Percentiles rank a stretch among this genome's conserved stretches.
phyloP scores from a whole-genome alignment of 1,140 invertebrate species.

The Drosophila ohnishii region DNA sequence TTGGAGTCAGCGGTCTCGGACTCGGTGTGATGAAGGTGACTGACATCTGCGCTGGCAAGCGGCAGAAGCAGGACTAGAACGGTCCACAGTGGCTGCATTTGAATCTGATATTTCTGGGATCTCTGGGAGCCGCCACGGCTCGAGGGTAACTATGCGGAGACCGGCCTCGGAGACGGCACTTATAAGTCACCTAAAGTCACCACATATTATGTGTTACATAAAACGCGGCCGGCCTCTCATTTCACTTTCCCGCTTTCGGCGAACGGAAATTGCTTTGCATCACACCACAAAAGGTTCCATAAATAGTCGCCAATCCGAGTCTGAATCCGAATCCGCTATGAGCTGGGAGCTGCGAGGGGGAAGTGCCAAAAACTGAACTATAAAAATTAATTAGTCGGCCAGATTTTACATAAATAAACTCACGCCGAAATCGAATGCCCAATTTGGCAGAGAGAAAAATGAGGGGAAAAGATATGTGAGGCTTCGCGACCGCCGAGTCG shows the following conservation, averaged over 20 bases:
- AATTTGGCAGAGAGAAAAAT: slow-evolving; percentile 2
- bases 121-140: slow-evolving; percentile 28
- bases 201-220: slow-evolving; percentile 32
- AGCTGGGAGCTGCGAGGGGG: slow-evolving; percentile 3
- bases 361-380: slow-evolving; percentile 45
- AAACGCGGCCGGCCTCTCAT: slow-evolving; percentile 38
- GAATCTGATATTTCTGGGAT: slow-evolving; percentile 7
- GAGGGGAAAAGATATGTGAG: not conserved
- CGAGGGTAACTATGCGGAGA: slow-evolving; percentile 47
- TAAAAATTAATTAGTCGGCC: slow-evolving; percentile 65
- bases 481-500: not conserved
- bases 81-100: slow-evolving; percentile 17
- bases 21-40: slow-evolving; percentile 44
- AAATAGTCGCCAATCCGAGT: slow-evolving; percentile 28
- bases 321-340: not conserved
- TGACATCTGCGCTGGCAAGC: slow-evolving; percentile 59
- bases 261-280: slow-evolving; percentile 67
- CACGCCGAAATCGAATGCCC: slow-evolving; percentile 25
- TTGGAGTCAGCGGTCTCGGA: not conserved
- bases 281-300: slow-evolving; percentile 62
- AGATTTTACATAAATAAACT: slow-evolving; percentile 42
- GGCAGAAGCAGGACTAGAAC: slow-evolving; percentile 47
- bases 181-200: slow-evolving; percentile 52
- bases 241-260: slow-evolving; percentile 65
- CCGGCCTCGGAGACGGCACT: slow-evolving; percentile 44